Evolutionary conservation across 2,888 invertebrate genomes (phyloP), one percentile per base, ranked within the genome.

Genomic region (Anoncus sp.): DNA sequence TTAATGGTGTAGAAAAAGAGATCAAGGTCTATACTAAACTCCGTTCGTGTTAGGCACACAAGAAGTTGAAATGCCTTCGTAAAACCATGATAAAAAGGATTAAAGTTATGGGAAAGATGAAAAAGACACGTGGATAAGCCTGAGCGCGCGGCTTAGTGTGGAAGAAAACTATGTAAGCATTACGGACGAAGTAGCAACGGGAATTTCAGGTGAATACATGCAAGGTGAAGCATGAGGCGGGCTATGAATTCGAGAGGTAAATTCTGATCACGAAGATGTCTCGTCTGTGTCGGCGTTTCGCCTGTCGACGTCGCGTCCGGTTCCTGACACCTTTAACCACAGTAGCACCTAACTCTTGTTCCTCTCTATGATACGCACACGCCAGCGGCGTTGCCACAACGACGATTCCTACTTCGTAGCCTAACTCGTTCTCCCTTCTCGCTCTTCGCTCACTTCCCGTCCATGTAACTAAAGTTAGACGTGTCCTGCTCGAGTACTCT

Each of bases 281-380:
- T 53, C 60, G 51, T 70, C 60, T 49, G 20, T 66, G 63, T 63
- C 73, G 77, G 76, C 66, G 70, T 66, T 78, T 78, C 70, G 60
- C 60, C 24, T 72, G 81, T 79, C 81, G 79, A 82, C 82, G 79
- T 77, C 71, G 84, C 83, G 85, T 85, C 85, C 85, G 85, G 85
- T 85, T 85, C 83, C 83, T 82, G 74, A 80, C 77, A 78, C 80
- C 77, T 76, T 65, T 18, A 24, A 60, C 62, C 71, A 53, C 62
- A 18, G 60, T 62, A 62, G 27, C 62, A 53, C 27, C 60, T 35
- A 31, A 66, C 53, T 60, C 65, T 53, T 20, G 59, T n/a, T 43
- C 18, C 16, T 60, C 43, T 14, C 16, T 12, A 14, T 45, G 27
- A 62, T 45, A 69, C 51, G 31, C 67, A 53, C 47, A 24, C 43